Base-by-base conservation (phyloP, 2,113 vertebrate genomes). In the Ameiurus melas region DNA sequence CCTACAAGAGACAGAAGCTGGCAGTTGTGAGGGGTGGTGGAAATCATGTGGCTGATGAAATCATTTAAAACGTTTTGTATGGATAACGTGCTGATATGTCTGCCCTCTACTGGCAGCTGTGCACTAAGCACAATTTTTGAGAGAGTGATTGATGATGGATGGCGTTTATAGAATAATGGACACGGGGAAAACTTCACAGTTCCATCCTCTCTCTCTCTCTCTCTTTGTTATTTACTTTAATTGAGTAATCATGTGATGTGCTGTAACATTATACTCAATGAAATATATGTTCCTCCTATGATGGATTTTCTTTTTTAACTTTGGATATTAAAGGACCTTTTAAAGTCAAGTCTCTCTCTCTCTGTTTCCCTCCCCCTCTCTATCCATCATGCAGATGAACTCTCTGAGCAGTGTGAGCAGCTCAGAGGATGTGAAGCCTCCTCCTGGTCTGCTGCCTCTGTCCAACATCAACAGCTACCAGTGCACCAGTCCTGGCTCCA, bases 371-470 rank as follows among this genome's bases (percentile, higher is more conserved):
- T 51, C 10, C 16, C 43, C 16, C 12, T 78, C 47, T 53, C 17
- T 22, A 3, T 57, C n/a, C 4, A 39, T 58, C n/a, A 58, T 81
- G 78, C 93, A 98, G 97, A 96, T 98, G 91, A 97, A 96, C 78
- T 95, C 96, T 87, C 95, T 97, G 94, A 98, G 95, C 93, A 96
- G 91, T 25, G 93, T 97, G 82, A 97, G 96, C 94, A 96, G 96
- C 92, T 97, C 96, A 0, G 98, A 99, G 92, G 98, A 99, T 77
- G 91, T 98, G 90, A 99, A 99, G 88, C 98, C 97, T 79, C 96
- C 98, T 53, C 94, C 96, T 0, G 97, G 97, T 88, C 94, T 99
- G 51, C 94, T 96, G 0, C 96, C 95, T 71, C 92, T 97, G 0
- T 96, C 96, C 83, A 97, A 94, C 92, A 96, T 96, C 82, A 97